These are phyloP conservation scores for Dendrolimus kikuchii DNA, from an alignment of 1,140 invertebrate species.

Conservation along the genomic window DNA sequence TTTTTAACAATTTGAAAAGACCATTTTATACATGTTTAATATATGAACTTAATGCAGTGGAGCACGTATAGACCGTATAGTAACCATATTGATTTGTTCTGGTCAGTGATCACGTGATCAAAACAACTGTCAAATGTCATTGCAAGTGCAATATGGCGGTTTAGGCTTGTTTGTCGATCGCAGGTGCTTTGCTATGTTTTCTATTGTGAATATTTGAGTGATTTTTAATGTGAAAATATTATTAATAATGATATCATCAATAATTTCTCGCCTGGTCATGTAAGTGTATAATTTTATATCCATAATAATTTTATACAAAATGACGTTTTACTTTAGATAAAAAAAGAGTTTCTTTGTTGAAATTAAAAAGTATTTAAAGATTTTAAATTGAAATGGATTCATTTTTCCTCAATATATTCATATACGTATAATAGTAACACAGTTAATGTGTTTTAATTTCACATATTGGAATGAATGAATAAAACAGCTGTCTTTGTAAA, in stretches of 20 bases:
- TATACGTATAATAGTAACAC: too few species aligned
- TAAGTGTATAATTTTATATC: slow-evolving; percentile 71
- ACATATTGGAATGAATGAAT: too few species aligned
- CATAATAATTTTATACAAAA: too few species aligned
- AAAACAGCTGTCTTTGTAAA: too few species aligned
- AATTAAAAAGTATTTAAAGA: too few species aligned
- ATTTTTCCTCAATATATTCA: too few species aligned
- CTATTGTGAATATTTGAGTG: slow-evolving; percentile 55
- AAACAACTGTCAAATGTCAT: slow-evolving; percentile 46
- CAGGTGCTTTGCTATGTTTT: slow-evolving; percentile 68
- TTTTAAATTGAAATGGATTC: too few species aligned
- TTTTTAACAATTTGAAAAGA: too few species aligned
- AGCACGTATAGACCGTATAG: background rate
- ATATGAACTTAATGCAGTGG: too few species aligned
- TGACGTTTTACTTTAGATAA: too few species aligned
- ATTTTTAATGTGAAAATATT: slow-evolving; percentile 44
- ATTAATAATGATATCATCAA: slow-evolving; percentile 81
- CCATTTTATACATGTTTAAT: too few species aligned
- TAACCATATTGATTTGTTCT: slow-evolving; percentile 40
- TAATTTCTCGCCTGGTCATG: slow-evolving; percentile 82
- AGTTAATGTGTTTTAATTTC: too few species aligned
- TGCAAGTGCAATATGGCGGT: slow-evolving; percentile 55
- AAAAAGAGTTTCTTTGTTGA: slow-evolving; percentile 8
- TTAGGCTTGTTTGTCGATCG: slow-evolving; percentile 40
- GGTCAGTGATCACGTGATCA: slow-evolving; percentile 63